phyloP scores from a whole-genome alignment of 2,888 invertebrate species.

The Plagodis pulveraria region DNA sequence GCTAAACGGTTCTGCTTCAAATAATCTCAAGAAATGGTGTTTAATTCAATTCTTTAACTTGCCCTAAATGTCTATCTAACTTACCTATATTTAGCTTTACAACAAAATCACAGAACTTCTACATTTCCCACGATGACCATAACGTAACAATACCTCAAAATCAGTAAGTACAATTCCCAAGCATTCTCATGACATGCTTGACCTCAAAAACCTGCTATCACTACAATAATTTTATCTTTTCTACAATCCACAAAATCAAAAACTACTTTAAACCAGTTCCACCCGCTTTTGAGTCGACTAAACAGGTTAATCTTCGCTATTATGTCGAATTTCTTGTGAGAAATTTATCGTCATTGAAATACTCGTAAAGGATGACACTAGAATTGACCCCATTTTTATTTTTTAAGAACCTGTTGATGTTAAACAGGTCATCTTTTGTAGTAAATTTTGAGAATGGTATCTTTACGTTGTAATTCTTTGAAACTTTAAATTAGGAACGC shows the following conservation, averaged over 20 bases:
- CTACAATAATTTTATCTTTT: constrained; percentile 21
- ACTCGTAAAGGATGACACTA: constrained; percentile 1
- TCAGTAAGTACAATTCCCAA: not conserved
- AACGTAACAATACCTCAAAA: not conserved
- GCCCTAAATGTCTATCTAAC: too few species aligned
- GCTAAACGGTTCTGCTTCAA: too few species aligned
- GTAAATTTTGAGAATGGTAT: not conserved
- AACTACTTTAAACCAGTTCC: constrained; percentile 27
- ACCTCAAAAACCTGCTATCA: constrained; percentile 29
- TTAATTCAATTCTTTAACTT: too few species aligned
- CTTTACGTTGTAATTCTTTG: not conserved
- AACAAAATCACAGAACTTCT: too few species aligned
- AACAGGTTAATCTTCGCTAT: constrained; percentile 18
- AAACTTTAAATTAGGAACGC: not conserved
- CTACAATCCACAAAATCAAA: constrained; percentile 24
- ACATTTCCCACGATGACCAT: not conserved
- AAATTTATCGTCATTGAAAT: constrained; percentile 11
- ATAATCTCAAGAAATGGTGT: too few species aligned
- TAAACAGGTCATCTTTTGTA: constrained; percentile 27
- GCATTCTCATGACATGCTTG: constrained; percentile 29
- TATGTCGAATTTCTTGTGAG: constrained; percentile 37
- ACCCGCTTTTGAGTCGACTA: constrained; percentile 15
- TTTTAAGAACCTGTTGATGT: constrained; percentile 36
- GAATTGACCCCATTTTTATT: constrained; percentile 25
- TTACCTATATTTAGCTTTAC: too few species aligned